A percentile compares a stretch with the other conserved stretches of the same genome.
Conservation (phyloP, 2,888 invertebrate genomes). For the Leptinotarsa peninsularis region DNA sequence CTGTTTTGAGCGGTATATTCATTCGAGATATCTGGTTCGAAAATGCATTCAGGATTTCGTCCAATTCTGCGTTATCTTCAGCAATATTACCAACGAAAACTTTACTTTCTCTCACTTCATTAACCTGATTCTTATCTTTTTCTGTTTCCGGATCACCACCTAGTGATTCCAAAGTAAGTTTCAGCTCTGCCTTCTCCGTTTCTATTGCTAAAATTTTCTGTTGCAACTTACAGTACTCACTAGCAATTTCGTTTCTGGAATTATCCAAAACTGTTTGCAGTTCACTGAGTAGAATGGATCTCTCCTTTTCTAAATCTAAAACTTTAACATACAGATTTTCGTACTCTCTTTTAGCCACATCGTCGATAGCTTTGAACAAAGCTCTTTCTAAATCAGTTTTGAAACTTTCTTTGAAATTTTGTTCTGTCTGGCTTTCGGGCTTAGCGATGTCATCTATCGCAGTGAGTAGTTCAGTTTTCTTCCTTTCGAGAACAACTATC, state of each 20-base stretch:
- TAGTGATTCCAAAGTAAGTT: constrained; percentile 26
- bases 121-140: background rate
- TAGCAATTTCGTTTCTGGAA: constrained; percentile 51
- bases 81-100: background rate
- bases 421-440: constrained; percentile 28
- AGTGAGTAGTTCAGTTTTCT: constrained; percentile 47
- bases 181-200: constrained; percentile 42
- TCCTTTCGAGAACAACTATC: constrained; percentile 49
- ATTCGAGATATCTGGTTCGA: constrained; percentile 25
- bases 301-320: constrained; percentile 50
- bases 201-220: constrained; percentile 49
- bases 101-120: constrained; percentile 6
- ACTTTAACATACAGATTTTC: constrained; percentile 48
- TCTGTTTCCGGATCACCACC: constrained; percentile 15
- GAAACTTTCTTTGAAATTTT: constrained; percentile 25
- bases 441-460: constrained; percentile 47
- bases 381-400: constrained; percentile 43
- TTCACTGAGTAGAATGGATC: constrained; percentile 46
- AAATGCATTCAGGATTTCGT: constrained; percentile 41
- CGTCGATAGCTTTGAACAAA: constrained; percentile 34
- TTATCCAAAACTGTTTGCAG: constrained; percentile 48
- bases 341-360: constrained; percentile 45
- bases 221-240: constrained; percentile 49
- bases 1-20: constrained; percentile 14
- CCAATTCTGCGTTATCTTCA: constrained; percentile 28